phyloP scores from a whole-genome alignment of 1,140 invertebrate species.

The Argopecten irradians region DNA sequence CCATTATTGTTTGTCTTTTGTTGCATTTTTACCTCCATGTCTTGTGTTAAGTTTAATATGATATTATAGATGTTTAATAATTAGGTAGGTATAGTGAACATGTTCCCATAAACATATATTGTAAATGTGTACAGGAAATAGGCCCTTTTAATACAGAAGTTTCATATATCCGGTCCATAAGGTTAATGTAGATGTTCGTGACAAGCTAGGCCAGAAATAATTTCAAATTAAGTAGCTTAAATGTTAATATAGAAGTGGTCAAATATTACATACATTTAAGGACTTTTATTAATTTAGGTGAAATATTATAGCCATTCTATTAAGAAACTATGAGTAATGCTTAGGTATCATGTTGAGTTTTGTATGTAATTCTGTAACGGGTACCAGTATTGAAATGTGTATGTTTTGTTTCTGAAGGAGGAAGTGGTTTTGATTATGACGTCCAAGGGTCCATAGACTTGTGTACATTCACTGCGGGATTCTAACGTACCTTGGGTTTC shows the following conservation, averaged over 20 bases:
- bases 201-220: background rate
- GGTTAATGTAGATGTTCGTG: background rate
- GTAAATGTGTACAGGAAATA: background rate
- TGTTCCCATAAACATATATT: background rate
- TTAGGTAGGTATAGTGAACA: too few relatives aligned
- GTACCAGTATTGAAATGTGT: background rate
- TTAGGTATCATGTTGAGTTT: background rate
- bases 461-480: background rate
- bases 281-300: background rate
- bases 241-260: background rate
- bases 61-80: too few relatives aligned
- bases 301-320: background rate
- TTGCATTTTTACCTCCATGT: background rate
- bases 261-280: background rate
- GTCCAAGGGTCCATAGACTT: background rate
- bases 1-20: background rate
- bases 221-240: background rate
- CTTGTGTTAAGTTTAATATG: background rate
- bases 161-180: background rate
- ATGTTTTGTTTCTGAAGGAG: background rate
- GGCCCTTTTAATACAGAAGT: conserved; percentile 6
- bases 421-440: background rate
- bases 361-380: background rate
- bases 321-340: background rate
- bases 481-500: background rate